Conservation (phyloP, 2,113 vertebrate genomes). For the Dolichotis patagonum region DNA sequence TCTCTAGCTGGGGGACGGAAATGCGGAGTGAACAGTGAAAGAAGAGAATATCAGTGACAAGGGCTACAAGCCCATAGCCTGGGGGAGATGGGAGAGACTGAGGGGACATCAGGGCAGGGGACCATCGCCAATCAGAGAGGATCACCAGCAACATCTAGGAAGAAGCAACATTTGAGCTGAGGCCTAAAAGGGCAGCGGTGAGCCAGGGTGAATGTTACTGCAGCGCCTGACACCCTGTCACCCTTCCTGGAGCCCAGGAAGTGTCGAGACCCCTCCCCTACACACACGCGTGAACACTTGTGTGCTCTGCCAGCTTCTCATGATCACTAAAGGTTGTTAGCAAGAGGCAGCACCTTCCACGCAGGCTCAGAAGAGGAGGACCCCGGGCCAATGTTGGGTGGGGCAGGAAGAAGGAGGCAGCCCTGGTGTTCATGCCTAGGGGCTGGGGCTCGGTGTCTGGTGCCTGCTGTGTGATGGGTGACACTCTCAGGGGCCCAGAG, state of each 20-base stretch:
- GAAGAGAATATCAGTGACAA: too few species aligned
- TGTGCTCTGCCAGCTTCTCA: not conserved
- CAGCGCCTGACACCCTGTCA: not conserved
- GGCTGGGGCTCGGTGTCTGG: too few species aligned
- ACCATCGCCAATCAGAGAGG: rapidly evolving
- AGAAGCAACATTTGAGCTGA: rapidly evolving
- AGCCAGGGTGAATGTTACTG: too few species aligned
- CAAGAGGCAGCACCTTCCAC: not conserved
- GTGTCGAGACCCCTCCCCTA: too few species aligned
- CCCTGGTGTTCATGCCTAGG: not conserved
- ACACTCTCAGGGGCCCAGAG: not conserved
- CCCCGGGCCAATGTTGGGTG: rapidly evolving
- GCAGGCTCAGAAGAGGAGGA: not conserved
- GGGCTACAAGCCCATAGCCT: not conserved
- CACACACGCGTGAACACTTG: not conserved
- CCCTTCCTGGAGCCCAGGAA: not conserved
- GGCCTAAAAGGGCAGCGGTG: not conserved
- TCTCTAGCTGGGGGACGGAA: not conserved
- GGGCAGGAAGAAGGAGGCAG: not conserved
- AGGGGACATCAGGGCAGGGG: too few species aligned
- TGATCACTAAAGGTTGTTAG: rapidly evolving
- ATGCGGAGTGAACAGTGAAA: not conserved
- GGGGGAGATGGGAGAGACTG: rapidly evolving
- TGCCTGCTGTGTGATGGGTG: rapidly evolving
- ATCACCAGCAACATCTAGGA: not conserved